A percentile compares a stretch with the other conserved stretches of the same genome.
Evolutionary conservation across 2,797 vertebrate genomes (phyloP).

Genomic region (Myotis vivesi): DNA sequence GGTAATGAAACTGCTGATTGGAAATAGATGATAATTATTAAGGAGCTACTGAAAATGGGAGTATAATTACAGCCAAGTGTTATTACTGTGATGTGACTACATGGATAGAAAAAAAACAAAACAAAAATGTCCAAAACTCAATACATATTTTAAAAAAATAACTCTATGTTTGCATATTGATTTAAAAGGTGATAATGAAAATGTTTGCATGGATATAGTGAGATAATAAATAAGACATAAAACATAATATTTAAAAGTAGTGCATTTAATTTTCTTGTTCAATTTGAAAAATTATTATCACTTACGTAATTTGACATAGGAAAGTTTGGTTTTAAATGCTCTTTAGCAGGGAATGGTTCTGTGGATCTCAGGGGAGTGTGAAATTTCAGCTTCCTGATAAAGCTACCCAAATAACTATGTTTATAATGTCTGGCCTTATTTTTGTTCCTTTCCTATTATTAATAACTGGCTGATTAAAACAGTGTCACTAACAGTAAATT

Average conservation of each 20-base stretch:
- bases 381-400: neutral
- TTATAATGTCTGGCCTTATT: neutral
- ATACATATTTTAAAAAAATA: neutral
- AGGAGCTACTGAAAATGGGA: neutral
- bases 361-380: neutral
- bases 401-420: neutral
- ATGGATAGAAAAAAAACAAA: neutral
- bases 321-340: neutral
- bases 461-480: neutral
- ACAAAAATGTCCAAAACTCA: neutral
- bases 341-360: neutral
- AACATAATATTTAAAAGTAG: neutral
- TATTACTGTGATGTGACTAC: neutral
- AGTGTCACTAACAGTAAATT: neutral
- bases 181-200: neutral
- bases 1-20: conserved; percentile 13
- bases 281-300: neutral
- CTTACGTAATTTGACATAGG: neutral
- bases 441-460: neutral
- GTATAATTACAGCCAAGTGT: neutral
- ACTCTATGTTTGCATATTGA: neutral
- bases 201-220: neutral
- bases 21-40: conserved; percentile 43
- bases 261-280: neutral
- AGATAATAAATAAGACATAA: neutral